Percentiles rank a stretch among this genome's conserved stretches.
These are phyloP conservation scores for Drosophila nr. fundita DNA, from an alignment of 2,888 invertebrate species.

Conservation along the genomic window DNA sequence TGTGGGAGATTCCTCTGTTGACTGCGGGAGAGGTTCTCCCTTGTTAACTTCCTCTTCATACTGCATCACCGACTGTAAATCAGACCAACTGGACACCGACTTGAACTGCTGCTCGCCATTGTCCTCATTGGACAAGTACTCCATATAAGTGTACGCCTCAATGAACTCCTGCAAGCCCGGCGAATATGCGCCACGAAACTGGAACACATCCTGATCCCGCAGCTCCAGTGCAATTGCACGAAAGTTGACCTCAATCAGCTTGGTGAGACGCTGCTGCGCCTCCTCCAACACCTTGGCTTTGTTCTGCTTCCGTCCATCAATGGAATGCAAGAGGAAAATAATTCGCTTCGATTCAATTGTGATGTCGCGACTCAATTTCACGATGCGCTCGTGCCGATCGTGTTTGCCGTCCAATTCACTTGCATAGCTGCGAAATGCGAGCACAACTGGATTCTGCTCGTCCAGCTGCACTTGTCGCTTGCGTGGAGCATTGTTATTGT, in stretches of 20 bases:
- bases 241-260: conserved; percentile 86
- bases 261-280: conserved; percentile 89
- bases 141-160: conserved; percentile 93
- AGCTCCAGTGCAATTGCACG: conserved; percentile 91
- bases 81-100: conserved; percentile 87
- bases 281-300: conserved; percentile 86
- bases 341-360: conserved; percentile 96
- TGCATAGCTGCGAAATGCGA: conserved; percentile 87
- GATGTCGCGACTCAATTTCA: conserved; percentile 92
- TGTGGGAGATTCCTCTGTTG: conserved; percentile 29
- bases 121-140: conserved; percentile 86
- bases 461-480: conserved; percentile 57
- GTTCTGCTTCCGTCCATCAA: conserved; percentile 87
- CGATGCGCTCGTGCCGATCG: conserved; percentile 92
- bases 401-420: conserved; percentile 90
- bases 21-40: conserved; percentile 5
- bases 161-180: conserved; percentile 91
- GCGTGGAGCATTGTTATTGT: conserved; percentile 49
- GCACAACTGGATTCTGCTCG: conserved; percentile 80
- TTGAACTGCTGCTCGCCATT: conserved; percentile 81
- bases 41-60: conserved; percentile 76
- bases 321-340: conserved; percentile 93
- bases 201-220: conserved; percentile 89
- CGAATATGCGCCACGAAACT: conserved; percentile 89
- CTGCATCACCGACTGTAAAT: conserved; percentile 86